These are phyloP conservation scores for Cylloceria caligata DNA, from an alignment of 2,888 invertebrate genomes.

Conservation along the genomic window DNA sequence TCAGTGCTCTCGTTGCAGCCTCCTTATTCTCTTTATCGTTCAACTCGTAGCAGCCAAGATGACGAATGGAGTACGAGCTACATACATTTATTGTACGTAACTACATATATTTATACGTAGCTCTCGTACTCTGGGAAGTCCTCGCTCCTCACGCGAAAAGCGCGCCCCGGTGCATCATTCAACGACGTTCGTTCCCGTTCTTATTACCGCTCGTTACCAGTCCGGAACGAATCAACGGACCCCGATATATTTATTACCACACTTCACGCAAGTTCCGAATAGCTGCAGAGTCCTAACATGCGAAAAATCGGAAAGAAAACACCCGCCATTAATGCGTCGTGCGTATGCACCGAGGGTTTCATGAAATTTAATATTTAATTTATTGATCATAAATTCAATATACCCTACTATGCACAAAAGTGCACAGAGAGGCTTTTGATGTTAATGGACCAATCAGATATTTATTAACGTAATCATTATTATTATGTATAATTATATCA, in stretches of 20 bases:
- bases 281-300: background rate
- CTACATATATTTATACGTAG: background rate
- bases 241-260: constrained; percentile 38
- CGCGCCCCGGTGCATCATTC: constrained; percentile 18
- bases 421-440: background rate
- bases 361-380: background rate
- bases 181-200: constrained; percentile 33
- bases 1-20: constrained; percentile 11
- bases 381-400: background rate
- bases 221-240: constrained; percentile 42
- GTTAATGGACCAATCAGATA: background rate
- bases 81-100: too few relatives aligned
- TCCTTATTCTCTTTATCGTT: constrained; percentile 20
- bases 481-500: background rate
- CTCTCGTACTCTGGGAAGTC: background rate
- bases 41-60: background rate
- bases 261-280: constrained; percentile 37
- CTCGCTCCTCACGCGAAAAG: constrained; percentile 5
- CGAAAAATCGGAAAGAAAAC: constrained; percentile 15
- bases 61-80: constrained; percentile 28
- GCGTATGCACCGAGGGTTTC: background rate
- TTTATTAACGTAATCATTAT: background rate
- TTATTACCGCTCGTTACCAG: constrained; percentile 46
- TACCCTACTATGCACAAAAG: background rate
- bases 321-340: too few relatives aligned